Evolutionary conservation across 2,797 vertebrate genomes (phyloP), one percentile per base, ranked within the genome.

Genomic region (Streptopelia turtur): DNA sequence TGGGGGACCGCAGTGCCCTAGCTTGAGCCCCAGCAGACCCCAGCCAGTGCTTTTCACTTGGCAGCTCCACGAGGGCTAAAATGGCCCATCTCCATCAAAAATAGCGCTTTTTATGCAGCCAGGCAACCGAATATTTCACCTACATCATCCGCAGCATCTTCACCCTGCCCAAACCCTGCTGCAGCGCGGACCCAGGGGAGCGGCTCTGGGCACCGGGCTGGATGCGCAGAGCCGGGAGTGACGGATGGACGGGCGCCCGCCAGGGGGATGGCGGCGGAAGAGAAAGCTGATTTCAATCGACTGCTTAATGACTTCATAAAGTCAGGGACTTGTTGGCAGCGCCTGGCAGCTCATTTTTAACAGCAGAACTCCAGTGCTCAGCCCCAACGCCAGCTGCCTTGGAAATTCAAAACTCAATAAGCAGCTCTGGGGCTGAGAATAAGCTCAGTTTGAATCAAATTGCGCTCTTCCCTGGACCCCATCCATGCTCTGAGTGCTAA

Each of bases 291-390:
- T 88, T 70, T 89, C 71, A 74, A 13, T 57, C 1, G 16, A 45
- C 76, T 83, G 71, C 49, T 55, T 71, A 90, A 88, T 13, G 80
- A 81, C 56, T 85, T 88, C 66, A 70, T 90, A 70, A 75, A 66
- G 35, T 50, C 77, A 53, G 45, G 13, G 68, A 55, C 71, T 76
- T n/a, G 33, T 13, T 84, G 87, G 78, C 59, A 83, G 77, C 0
- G 1, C 43, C 83, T 65, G 85, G 63, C 59, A 72, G 84, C 53
- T 93, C 68, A 52, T 93, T 83, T 95, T 79, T 69, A 87, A 86
- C 41, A 27, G 55, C 59, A 41, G 50, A 52, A 66, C 63, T 41
- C 27, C 41, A 37, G 74, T 16, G 78, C 65, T 93, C 37, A 76
- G 84, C 33, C 82, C 57, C 56, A 50, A 43, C 89, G 45, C 53